Conservation (phyloP, 2,888 invertebrate species). For the Euphydryas editha region DNA sequence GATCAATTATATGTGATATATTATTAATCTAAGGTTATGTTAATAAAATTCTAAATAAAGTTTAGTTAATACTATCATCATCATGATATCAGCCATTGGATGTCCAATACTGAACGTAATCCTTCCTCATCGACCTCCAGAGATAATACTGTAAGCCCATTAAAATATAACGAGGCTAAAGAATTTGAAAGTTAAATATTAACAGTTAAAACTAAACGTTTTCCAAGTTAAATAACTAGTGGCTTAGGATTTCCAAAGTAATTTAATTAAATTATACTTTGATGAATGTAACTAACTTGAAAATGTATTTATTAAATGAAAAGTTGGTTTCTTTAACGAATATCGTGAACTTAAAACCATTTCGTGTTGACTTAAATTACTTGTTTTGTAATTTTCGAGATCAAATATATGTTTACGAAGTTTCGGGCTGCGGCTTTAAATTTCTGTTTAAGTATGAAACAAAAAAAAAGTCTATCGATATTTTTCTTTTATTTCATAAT, state of each 20-base stretch:
- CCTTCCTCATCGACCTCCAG: no score
- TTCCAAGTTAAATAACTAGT: neutral
- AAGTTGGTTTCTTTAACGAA: neutral
- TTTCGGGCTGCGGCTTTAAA: neutral
- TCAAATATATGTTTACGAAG: slow-evolving; percentile 1
- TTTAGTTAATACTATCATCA: no score
- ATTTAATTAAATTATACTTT: neutral
- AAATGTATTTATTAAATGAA: neutral
- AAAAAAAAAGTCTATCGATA: neutral
- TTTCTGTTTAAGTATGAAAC: neutral
- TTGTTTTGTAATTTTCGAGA: neutral
- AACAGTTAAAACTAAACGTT: neutral
- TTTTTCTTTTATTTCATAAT: neutral
- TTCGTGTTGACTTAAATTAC: neutral
- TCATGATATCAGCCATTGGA: no score
- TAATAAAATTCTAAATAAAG: no score
- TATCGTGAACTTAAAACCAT: neutral
- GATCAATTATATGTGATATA: no score
- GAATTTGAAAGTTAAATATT: neutral
- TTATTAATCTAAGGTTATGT: no score
- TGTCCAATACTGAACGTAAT: no score
- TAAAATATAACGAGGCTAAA: neutral
- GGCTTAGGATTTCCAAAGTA: neutral
- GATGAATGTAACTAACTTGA: neutral
- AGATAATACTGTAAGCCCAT: neutral